Evolutionary conservation across 1,140 invertebrate genomes (phyloP).

Genomic region (Drosophila murphyi): DNA sequence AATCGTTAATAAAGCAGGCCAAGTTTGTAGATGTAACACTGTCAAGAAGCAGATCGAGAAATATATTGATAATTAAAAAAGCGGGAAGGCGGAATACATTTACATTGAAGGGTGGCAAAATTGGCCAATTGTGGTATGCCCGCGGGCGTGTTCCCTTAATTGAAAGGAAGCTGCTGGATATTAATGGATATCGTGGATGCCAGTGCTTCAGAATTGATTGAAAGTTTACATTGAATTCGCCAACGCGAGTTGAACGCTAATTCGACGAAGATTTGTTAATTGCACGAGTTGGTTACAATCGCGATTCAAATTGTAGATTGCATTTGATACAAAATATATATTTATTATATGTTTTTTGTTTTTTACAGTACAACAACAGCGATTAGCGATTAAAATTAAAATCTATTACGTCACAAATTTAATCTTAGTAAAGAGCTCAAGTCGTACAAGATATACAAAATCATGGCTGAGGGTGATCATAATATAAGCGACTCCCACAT

Average conservation of each 20-base stretch:
- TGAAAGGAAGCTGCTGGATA: constrained; percentile 28
- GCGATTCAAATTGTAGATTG: background rate
- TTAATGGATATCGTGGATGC: constrained; percentile 25
- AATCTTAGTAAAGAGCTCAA: too few species aligned
- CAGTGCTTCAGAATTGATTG: constrained; percentile 38
- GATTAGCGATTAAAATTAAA: too few species aligned
- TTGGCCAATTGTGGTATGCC: background rate
- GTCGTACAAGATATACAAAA: too few species aligned
- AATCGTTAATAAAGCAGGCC: background rate
- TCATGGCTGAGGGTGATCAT: too few species aligned
- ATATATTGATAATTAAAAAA: background rate
- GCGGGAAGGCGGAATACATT: too few species aligned
- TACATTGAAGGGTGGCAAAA: background rate
- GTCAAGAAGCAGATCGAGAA: background rate
- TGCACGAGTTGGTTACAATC: background rate
- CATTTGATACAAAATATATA: background rate
- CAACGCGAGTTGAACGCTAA: background rate
- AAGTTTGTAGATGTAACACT: background rate
- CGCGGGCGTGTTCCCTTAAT: constrained; percentile 37
- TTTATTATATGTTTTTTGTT: background rate
- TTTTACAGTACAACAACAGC: background rate
- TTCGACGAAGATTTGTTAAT: background rate
- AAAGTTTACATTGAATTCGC: constrained; percentile 6
- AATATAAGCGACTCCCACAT: too few species aligned
- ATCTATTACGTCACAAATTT: too few species aligned